These are phyloP conservation scores for Cephus cinctus DNA, from an alignment of 1,140 invertebrate genomes.

Conservation along the genomic window DNA sequence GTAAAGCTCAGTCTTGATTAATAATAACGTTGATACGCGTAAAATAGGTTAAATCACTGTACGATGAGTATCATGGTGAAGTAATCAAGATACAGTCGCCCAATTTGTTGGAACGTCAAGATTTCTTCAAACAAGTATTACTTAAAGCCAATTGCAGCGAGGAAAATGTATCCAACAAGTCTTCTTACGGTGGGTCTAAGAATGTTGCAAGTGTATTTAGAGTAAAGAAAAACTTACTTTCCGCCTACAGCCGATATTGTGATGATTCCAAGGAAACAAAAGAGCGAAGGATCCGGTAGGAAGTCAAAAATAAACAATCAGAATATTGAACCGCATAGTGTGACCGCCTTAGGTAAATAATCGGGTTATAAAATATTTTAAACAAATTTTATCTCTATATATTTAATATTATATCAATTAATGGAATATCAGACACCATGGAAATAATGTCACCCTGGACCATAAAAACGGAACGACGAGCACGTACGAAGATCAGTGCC, in stretches of 20 bases:
- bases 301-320: no score
- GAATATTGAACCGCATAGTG: no score
- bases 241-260: slow-evolving; percentile 14
- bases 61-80: slow-evolving; percentile 42
- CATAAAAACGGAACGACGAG: slow-evolving; percentile 16
- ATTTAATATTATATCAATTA: background rate
- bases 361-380: no score
- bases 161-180: slow-evolving; percentile 33
- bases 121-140: slow-evolving; percentile 47
- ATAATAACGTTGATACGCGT: no score
- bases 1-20: no score
- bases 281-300: no score
- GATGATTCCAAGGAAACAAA: slow-evolving; percentile 7
- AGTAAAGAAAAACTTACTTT: no score
- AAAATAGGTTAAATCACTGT: slow-evolving; percentile 28
- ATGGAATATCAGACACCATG: background rate
- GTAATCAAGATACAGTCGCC: slow-evolving; percentile 37
- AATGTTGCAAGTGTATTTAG: no score
- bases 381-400: no score
- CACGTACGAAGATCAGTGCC: slow-evolving; percentile 22
- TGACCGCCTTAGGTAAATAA: no score
- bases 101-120: slow-evolving; percentile 27
- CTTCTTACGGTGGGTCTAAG: slow-evolving; percentile 43
- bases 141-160: slow-evolving; percentile 15
- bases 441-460: background rate